phyloP scores from a whole-genome alignment of 1,140 invertebrate species.

The Penaeus japonicus region DNA sequence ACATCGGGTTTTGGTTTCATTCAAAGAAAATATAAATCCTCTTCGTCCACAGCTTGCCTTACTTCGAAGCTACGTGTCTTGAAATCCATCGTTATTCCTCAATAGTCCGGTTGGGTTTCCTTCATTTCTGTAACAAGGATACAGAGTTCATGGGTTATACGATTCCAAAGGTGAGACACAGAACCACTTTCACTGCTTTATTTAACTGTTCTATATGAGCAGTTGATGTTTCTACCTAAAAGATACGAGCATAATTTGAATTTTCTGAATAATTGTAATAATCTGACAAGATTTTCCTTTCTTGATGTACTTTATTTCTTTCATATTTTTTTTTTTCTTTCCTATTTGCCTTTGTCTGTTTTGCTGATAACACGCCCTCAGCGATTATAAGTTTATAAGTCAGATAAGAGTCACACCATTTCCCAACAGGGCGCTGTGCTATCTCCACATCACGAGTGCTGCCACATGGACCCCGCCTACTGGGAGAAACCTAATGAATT shows the following conservation, averaged over 20 bases:
- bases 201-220: no score
- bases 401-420: neutral
- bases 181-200: no score
- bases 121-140: neutral
- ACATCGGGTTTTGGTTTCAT: no score
- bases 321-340: no score
- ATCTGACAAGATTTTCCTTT: no score
- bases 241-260: no score
- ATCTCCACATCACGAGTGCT: neutral
- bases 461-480: constrained; percentile 76
- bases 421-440: neutral
- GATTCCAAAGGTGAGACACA: neutral
- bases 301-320: no score
- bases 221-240: no score
- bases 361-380: neutral
- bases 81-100: neutral
- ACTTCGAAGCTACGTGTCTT: neutral
- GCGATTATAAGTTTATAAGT: neutral
- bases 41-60: neutral
- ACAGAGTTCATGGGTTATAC: neutral
- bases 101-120: neutral
- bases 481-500: constrained; percentile 79
- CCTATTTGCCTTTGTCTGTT: no score
- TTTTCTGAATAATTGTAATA: no score
- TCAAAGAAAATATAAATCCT: neutral